Conservation (phyloP, 2,113 vertebrate genomes). For the Drymodes brunneopygia region DNA sequence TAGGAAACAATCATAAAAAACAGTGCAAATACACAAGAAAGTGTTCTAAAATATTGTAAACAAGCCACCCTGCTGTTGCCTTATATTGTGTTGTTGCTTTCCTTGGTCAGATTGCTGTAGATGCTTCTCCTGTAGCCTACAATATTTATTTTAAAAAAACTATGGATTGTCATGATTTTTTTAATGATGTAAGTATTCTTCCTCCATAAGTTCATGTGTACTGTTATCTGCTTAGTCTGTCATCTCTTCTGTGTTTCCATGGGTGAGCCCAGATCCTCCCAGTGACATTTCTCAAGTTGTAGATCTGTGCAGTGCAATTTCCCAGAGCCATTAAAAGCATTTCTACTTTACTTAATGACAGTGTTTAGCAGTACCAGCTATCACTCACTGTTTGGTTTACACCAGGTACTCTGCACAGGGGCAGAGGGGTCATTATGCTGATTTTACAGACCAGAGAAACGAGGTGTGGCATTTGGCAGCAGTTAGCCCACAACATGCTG, state of each 20-base stretch:
- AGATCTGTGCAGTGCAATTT: neutral
- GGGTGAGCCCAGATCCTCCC: neutral
- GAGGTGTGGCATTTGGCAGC: neutral
- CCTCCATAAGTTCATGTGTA: neutral
- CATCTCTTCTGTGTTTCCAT: neutral
- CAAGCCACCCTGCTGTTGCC: neutral
- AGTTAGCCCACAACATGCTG: neutral
- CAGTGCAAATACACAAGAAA: neutral
- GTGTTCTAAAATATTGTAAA: neutral
- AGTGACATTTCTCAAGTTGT: neutral
- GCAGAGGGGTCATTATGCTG: neutral
- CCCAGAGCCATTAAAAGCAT: neutral
- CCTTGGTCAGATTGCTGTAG: neutral
- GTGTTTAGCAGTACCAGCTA: neutral
- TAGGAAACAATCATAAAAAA: slow-evolving; percentile 2
- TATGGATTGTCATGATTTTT: neutral
- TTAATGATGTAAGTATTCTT: neutral
- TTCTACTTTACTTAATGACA: neutral
- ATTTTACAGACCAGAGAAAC: neutral
- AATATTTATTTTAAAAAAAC: neutral
- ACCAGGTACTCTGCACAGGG: neutral
- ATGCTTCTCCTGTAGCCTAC: neutral
- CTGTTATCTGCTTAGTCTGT: neutral
- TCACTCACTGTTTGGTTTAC: neutral
- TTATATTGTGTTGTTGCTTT: neutral